Evolutionary conservation across 1,140 invertebrate species (phyloP).

Genomic region (Drosophila arizonae): DNA sequence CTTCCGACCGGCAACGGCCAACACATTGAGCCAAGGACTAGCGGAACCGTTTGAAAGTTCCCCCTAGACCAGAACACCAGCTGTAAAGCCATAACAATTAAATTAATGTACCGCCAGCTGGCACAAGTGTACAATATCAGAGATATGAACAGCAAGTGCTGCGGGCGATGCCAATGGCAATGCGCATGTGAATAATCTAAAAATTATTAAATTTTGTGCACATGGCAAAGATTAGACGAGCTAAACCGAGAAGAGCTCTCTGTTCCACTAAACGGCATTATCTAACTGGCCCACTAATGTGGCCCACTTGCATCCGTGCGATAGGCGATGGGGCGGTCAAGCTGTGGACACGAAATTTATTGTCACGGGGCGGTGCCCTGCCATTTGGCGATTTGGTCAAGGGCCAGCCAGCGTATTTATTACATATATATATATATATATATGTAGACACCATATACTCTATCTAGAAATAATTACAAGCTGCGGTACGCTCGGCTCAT

Average conservation of each 20-base stretch:
- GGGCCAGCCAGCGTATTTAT: constrained; percentile 12
- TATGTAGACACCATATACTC: constrained; percentile 23
- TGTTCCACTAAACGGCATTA: constrained; percentile 2
- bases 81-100: constrained; percentile 52
- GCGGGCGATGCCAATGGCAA: background rate
- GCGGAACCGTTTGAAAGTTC: constrained; percentile 23
- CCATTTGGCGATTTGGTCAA: constrained; percentile 31
- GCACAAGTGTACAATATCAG: constrained; percentile 16
- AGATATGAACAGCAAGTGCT: constrained; percentile 6
- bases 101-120: constrained; percentile 48
- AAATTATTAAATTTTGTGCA: constrained; percentile 12
- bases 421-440: constrained; percentile 2
- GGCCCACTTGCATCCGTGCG: background rate
- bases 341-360: constrained; percentile 43
- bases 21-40: constrained; percentile 30
- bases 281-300: constrained; percentile 18
- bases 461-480: constrained; percentile 59
- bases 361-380: constrained; percentile 39
- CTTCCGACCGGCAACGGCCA: constrained; percentile 26
- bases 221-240: background rate
- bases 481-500: constrained; percentile 16
- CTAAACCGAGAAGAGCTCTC: background rate
- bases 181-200: background rate
- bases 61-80: constrained; percentile 2
- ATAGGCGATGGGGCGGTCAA: constrained; percentile 32